Evolutionary conservation across 1,140 invertebrate species (phyloP).

Genomic region (Bombyx mandarina): DNA sequence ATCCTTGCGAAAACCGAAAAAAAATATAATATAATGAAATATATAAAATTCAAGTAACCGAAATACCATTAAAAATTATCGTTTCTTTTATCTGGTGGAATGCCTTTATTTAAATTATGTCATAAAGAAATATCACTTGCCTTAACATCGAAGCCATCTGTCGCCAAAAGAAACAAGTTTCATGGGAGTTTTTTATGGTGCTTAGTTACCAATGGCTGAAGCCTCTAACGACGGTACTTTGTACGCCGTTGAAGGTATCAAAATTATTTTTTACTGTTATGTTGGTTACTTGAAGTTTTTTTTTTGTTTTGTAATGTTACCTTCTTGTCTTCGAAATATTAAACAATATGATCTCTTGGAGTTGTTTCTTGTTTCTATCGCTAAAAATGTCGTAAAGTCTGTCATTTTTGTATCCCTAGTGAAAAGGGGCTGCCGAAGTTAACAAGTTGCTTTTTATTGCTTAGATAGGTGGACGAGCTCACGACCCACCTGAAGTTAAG

Average conservation of each 20-base stretch:
- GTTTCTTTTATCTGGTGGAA: conserved; percentile 16
- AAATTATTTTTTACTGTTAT: conserved; percentile 9
- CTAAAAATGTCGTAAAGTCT: too few relatives aligned
- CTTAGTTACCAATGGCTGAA: conserved; percentile 41
- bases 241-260: conserved; percentile 4
- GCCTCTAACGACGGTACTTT: conserved; percentile 6
- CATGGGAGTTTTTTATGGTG: conserved; percentile 49
- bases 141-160: conserved; percentile 61
- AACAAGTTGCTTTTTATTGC: too few relatives aligned
- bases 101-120: conserved; percentile 64
- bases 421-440: too few relatives aligned
- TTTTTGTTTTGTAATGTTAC: too few relatives aligned
- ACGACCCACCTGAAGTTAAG: too few relatives aligned
- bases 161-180: conserved; percentile 60
- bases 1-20: too few relatives aligned
- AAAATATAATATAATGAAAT: too few relatives aligned
- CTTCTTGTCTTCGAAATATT: conserved; percentile 3
- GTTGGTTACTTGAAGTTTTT: conserved; percentile 1
- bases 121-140: conserved; percentile 60
- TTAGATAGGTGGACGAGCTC: too few relatives aligned
- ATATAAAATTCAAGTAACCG: too few relatives aligned
- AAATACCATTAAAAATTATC: too few relatives aligned
- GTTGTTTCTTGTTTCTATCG: too few relatives aligned
- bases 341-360: conserved; percentile 1
- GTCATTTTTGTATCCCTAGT: too few relatives aligned